Evolutionary conservation across 2,888 invertebrate genomes (phyloP).

Genomic region (Drosophila nigricruria): DNA sequence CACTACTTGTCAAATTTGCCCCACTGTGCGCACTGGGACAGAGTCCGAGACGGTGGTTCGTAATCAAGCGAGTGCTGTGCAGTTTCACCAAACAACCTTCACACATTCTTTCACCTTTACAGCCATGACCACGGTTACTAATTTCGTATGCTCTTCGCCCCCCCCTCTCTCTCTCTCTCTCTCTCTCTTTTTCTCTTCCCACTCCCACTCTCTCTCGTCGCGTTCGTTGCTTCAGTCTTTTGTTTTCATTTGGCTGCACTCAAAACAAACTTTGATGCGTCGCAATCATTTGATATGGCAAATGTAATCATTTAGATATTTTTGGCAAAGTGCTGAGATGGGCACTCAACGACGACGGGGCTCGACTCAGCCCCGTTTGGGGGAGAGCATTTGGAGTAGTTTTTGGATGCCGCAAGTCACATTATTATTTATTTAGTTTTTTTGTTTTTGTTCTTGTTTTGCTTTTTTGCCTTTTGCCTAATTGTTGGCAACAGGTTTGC

Average conservation of each 20-base stretch:
- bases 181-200: neutral
- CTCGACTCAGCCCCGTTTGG: constrained; percentile 7
- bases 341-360: constrained; percentile 17
- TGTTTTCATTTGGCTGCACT: constrained; percentile 68
- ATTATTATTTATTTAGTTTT: constrained; percentile 8
- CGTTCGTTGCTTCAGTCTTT: constrained; percentile 78
- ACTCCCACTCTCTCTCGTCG: constrained; percentile 11
- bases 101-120: constrained; percentile 84
- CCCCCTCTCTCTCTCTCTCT: neutral
- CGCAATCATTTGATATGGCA: constrained; percentile 19
- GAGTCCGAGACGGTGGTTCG: constrained; percentile 36
- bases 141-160: constrained; percentile 53
- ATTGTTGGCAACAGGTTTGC: constrained; percentile 78
- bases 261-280: constrained; percentile 14
- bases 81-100: constrained; percentile 84
- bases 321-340: constrained; percentile 72
- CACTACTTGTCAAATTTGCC: neutral
- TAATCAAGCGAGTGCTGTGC: constrained; percentile 74
- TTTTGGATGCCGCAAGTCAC: constrained; percentile 57
- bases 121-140: constrained; percentile 85
- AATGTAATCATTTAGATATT: constrained; percentile 79
- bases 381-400: constrained; percentile 71
- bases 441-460: neutral
- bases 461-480: constrained; percentile 60
- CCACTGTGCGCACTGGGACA: constrained; percentile 24